Evolutionary conservation across 2,113 vertebrate genomes (phyloP).

Genomic region (Oenanthe melanoleuca): DNA sequence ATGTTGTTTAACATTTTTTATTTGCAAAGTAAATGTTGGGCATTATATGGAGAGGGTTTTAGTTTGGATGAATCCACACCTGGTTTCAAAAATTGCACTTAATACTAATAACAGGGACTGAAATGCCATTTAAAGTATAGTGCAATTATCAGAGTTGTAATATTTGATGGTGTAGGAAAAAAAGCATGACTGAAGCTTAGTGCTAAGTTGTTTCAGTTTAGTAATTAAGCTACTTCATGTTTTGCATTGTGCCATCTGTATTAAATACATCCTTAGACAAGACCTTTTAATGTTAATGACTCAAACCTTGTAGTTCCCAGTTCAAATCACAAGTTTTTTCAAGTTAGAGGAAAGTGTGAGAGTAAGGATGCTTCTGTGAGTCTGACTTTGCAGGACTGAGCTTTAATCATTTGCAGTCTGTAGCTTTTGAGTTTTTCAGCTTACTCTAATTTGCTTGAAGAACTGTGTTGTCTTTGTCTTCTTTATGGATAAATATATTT

Average conservation of each 20-base stretch:
- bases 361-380: neutral
- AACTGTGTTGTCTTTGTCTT: neutral
- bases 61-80: neutral
- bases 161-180: neutral
- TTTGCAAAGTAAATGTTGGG: neutral
- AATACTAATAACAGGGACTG: neutral
- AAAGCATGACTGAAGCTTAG: rapidly evolving
- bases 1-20: neutral
- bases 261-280: neutral
- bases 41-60: neutral
- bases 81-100: neutral
- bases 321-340: neutral
- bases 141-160: neutral
- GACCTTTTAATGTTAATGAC: neutral
- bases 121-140: neutral
- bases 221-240: neutral
- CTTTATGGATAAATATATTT: neutral
- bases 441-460: neutral
- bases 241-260: neutral
- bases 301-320: neutral
- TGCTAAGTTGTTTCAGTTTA: neutral
- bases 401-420: neutral
- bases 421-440: neutral
- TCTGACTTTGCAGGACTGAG: neutral
- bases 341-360: neutral